Conservation (phyloP, 37 sponge, comb jelly and placozoan species). For the Haliclona indistincta region DNA sequence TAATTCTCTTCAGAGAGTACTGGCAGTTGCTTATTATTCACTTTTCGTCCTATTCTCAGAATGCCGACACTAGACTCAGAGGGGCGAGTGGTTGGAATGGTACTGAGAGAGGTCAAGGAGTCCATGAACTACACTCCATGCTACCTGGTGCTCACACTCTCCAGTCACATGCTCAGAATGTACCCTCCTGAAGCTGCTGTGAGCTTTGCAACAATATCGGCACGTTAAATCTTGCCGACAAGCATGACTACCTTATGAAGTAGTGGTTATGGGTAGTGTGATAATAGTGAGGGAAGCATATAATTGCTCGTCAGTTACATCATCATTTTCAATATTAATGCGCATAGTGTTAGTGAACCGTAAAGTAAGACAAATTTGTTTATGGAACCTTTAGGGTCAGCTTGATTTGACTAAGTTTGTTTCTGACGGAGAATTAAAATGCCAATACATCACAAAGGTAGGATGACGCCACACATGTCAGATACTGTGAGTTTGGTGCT, state of each 20-base stretch:
- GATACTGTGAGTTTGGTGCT: neutral
- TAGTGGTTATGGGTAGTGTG: no score
- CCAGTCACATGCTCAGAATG: slow-evolving; percentile 31
- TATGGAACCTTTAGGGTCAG: neutral
- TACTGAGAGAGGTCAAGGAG: slow-evolving; percentile 19
- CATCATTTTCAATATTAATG: no score
- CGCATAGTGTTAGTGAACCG: neutral
- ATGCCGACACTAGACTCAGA: slow-evolving; percentile 52
- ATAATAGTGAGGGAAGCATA: no score
- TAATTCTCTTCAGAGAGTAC: no score
- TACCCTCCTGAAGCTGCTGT: slow-evolving; percentile 52
- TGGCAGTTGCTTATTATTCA: no score
- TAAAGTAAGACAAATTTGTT: neutral
- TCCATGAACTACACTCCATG: slow-evolving; percentile 28
- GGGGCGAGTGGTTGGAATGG: slow-evolving; percentile 26
- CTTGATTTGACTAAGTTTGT: slow-evolving; percentile 13
- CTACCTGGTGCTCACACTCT: slow-evolving; percentile 47
- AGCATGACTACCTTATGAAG: no score
- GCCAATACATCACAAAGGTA: slow-evolving; percentile 76
- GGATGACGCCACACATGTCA: neutral
- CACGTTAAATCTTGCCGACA: no score
- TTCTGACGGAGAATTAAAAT: slow-evolving; percentile 42
- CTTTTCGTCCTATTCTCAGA: no score
- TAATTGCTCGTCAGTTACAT: no score
- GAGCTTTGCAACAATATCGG: neutral